These are phyloP conservation scores for Triplophysa rosa DNA, from an alignment of 2,113 vertebrate genomes.

Conservation along the genomic window DNA sequence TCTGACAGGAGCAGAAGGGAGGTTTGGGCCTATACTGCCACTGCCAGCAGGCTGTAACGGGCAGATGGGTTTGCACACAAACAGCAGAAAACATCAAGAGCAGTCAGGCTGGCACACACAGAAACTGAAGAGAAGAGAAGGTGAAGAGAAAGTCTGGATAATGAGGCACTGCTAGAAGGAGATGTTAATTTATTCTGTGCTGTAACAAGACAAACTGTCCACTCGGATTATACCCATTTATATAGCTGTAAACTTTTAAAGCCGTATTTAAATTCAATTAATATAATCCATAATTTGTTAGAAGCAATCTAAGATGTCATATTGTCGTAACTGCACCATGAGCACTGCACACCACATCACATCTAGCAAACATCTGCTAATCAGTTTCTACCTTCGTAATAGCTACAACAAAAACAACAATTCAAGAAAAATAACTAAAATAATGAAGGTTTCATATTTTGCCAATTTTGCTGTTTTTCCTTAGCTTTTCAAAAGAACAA, in stretches of 20 bases:
- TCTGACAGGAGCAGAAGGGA: conserved; percentile 78
- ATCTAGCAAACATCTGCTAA: no score
- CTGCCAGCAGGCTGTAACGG: conserved; percentile 77
- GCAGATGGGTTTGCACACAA: conserved; percentile 82
- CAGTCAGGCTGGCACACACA: conserved; percentile 79
- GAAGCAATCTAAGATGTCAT: no score
- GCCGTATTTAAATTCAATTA: no score
- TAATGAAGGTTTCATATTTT: no score
- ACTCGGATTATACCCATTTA: conserved; percentile 50
- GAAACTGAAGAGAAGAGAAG: no score
- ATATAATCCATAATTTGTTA: no score
- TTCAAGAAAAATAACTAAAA: no score
- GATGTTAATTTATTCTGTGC: conserved; percentile 60
- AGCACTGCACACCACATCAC: no score
- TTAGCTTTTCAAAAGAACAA: neutral
- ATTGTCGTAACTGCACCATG: no score
- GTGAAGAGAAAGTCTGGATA: conserved; percentile 74
- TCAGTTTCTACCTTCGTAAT: no score
- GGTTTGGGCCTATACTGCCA: conserved; percentile 79
- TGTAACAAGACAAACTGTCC: conserved; percentile 69
- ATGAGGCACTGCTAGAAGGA: conserved; percentile 70
- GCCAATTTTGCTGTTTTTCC: neutral
- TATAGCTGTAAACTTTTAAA: neutral
- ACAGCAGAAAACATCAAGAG: conserved; percentile 81
- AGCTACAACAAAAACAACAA: no score